Evolutionary conservation across 2,113 vertebrate genomes (phyloP).

Genomic region (Otocyon megalotis): DNA sequence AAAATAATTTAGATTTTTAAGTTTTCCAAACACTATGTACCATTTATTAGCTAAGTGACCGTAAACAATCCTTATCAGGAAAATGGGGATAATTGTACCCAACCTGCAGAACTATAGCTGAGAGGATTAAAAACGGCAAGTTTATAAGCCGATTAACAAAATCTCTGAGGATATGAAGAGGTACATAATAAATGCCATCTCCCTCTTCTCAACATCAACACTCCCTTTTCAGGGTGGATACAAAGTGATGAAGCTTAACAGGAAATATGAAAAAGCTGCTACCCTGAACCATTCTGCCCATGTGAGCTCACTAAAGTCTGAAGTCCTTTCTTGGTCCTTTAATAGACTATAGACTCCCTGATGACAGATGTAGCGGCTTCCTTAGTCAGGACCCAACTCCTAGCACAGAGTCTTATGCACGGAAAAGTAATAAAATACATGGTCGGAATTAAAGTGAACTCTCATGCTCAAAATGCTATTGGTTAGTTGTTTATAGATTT

Average conservation of each 20-base stretch:
- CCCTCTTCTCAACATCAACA: not conserved
- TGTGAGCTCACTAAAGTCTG: not conserved
- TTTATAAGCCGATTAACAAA: not conserved
- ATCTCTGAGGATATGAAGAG: not conserved
- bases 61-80: not conserved
- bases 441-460: not conserved
- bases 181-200: not conserved
- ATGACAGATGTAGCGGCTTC: too few relatives aligned
- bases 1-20: slow-evolving; percentile 14
- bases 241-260: not conserved
- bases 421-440: not conserved
- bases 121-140: not conserved
- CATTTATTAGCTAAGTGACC: not conserved
- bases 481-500: not conserved
- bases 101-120: not conserved
- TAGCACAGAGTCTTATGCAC: not conserved
- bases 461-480: not conserved
- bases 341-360: not conserved
- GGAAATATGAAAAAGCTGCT: not conserved
- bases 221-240: not conserved
- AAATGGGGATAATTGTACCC: not conserved
- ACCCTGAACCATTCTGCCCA: not conserved
- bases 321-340: not conserved
- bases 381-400: not conserved
- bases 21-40: not conserved